phyloP scores from a whole-genome alignment of 2,797 vertebrate genomes.

The Pteropus rufus region DNA sequence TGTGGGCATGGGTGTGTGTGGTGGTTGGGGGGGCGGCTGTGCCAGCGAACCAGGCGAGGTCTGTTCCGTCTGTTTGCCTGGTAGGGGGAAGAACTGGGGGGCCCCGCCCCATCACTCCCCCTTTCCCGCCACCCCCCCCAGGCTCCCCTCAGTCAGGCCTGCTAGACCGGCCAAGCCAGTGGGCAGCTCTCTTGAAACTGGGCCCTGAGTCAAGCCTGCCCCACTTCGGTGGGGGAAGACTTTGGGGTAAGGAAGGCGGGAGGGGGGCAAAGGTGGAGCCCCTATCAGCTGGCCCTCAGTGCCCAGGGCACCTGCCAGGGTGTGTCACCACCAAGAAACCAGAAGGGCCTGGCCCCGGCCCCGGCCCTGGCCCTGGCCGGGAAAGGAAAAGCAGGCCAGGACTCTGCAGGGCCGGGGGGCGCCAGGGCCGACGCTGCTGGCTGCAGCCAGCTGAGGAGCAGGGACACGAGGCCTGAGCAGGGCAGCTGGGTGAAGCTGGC shows the following conservation, averaged over 20 bases:
- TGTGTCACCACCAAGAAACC: neutral
- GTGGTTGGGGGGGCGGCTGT: constrained; percentile 36
- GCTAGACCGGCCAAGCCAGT: constrained; percentile 83
- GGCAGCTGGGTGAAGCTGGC: constrained; percentile 60
- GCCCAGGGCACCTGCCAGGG: constrained; percentile 24
- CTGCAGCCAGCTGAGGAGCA: constrained; percentile 32
- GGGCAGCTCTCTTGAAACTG: constrained; percentile 73
- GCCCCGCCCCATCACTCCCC: constrained; percentile 60
- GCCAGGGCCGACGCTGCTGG: neutral
- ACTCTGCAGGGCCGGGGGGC: constrained; percentile 49
- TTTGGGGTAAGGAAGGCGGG: constrained; percentile 1
- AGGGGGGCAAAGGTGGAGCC: neutral
- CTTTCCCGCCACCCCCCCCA: constrained; percentile 53
- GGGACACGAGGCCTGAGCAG: constrained; percentile 1
- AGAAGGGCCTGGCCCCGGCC: no score
- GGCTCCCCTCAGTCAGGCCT: constrained; percentile 82
- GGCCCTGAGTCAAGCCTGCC: constrained; percentile 59
- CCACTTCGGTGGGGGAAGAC: constrained; percentile 38
- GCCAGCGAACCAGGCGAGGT: constrained; percentile 68
- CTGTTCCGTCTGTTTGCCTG: constrained; percentile 78
- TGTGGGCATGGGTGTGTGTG: constrained; percentile 75
- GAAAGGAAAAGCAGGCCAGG: neutral
- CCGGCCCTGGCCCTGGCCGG: neutral
- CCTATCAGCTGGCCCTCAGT: neutral
- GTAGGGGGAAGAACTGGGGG: constrained; percentile 76